Conservation (phyloP, 2,888 invertebrate species). For the Charanyca ferruginea region DNA sequence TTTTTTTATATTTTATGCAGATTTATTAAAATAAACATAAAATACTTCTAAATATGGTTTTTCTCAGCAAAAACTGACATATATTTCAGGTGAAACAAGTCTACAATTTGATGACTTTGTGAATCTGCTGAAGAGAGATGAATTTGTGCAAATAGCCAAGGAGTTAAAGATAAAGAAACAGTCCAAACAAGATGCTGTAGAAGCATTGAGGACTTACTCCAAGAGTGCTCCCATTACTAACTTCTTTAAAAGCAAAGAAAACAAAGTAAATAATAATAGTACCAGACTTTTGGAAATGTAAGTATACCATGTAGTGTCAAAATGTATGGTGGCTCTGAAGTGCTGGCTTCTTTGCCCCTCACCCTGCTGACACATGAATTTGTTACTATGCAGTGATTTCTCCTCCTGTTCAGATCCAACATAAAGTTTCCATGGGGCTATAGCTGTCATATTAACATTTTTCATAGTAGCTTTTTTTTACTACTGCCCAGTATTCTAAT, state of each 20-base stretch:
- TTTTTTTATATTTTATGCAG: no score
- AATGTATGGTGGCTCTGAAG: background rate
- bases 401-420: no score
- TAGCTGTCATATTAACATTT: no score
- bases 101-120: slow-evolving; percentile 72
- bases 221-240: slow-evolving; percentile 71
- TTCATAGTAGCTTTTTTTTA: no score
- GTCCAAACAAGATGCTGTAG: slow-evolving; percentile 75
- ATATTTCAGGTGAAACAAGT: slow-evolving; percentile 57
- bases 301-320: slow-evolving; percentile 49
- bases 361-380: no score
- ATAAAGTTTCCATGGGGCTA: no score
- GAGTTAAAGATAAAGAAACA: slow-evolving; percentile 76
- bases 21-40: no score
- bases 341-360: no score
- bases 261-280: slow-evolving; percentile 66
- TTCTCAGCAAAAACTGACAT: background rate
- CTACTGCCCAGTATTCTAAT: background rate
- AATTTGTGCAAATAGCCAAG: slow-evolving; percentile 81
- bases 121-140: slow-evolving; percentile 73
- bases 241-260: slow-evolving; percentile 65
- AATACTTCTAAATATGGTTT: background rate
- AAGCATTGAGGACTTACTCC: slow-evolving; percentile 71
- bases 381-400: no score
- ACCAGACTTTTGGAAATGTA: slow-evolving; percentile 78